Base-by-base conservation (phyloP, 2,113 vertebrate species). In the Peromyscus maniculatus region DNA sequence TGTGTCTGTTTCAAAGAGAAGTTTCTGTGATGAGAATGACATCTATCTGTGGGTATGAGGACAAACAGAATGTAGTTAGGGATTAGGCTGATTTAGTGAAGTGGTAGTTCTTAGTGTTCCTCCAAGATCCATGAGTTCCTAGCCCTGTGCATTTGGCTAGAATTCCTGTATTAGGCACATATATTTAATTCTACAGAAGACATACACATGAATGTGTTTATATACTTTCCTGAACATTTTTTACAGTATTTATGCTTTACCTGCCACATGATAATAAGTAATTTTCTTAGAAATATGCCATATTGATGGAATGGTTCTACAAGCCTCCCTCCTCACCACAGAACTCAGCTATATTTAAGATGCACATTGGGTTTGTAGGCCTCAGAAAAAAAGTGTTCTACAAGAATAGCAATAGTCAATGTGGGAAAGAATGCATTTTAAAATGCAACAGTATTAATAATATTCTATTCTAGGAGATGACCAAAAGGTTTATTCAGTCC, bases 331-430 rank as follows among this genome's bases (percentile, higher is more conserved):
- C 39, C n/a, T 93, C 7, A n/a, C 9, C 57, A 69, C 1, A 87
- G 43, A 78, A 71, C 4, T 89, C 52, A 57, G 13, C 33, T 59
- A 46, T 78, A 49, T 78, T 97, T 96, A 89, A 91, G 94, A 94
- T 92, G 13, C 7, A 77, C 4, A 93, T 87, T 43, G 64, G 36
- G 4, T 80, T 3, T 43, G 13, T 4, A 43, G 83, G 16, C 55
- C 62, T 89, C 82, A 64, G 72, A 77, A 94, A 3, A 3, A 80
- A 92, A 39, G 67, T 36, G 62, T 59, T 75, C 5, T 33, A 92
- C 5, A 71, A 49, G n/a, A 93, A 89, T 31, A 96, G 15, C 24
- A 75, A 36, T 17, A 13, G 28, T 67, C 3, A 83, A 28, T 78
- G 8, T 88, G 17, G 71, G 83, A 80, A 94, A 66, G 4, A 69